A percentile compares a stretch with the other conserved stretches of the same genome.
Evolutionary conservation across 2,797 vertebrate genomes (phyloP).

Genomic region (Oreonectes daqikongensis): DNA sequence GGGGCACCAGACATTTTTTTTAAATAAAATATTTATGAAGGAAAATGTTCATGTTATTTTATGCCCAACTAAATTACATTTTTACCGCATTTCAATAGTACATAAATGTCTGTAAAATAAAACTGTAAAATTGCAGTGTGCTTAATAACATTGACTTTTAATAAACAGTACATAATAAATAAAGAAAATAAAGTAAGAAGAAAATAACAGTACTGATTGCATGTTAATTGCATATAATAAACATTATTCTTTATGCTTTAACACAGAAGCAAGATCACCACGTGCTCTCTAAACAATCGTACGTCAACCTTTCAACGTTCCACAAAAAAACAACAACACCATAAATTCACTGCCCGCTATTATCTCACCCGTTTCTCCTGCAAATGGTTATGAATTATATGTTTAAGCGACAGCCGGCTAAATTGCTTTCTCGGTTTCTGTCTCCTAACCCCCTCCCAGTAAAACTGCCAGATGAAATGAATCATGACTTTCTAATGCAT

Average conservation of each 20-base stretch:
- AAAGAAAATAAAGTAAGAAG: too few relatives aligned
- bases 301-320: not conserved
- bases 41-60: too few relatives aligned
- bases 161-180: too few relatives aligned
- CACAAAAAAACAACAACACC: not conserved
- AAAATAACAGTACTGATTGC: too few relatives aligned
- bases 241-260: not conserved
- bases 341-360: conserved; percentile 37
- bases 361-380: conserved; percentile 21
- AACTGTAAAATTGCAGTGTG: too few relatives aligned
- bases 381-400: conserved; percentile 40
- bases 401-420: conserved; percentile 42
- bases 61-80: too few relatives aligned
- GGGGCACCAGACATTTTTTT: too few relatives aligned
- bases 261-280: not conserved
- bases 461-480: conserved; percentile 64
- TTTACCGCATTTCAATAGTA: too few relatives aligned
- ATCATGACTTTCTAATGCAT: conserved; percentile 63
- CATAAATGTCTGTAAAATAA: too few relatives aligned
- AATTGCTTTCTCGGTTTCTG: conserved; percentile 45
- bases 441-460: conserved; percentile 54
- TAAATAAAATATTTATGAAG: too few relatives aligned
- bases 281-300: not conserved
- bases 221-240: too few relatives aligned
- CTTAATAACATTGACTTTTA: too few relatives aligned